These are phyloP conservation scores for Rhinoderma darwinii DNA, from an alignment of 2,113 vertebrate species.

Conservation along the genomic window DNA sequence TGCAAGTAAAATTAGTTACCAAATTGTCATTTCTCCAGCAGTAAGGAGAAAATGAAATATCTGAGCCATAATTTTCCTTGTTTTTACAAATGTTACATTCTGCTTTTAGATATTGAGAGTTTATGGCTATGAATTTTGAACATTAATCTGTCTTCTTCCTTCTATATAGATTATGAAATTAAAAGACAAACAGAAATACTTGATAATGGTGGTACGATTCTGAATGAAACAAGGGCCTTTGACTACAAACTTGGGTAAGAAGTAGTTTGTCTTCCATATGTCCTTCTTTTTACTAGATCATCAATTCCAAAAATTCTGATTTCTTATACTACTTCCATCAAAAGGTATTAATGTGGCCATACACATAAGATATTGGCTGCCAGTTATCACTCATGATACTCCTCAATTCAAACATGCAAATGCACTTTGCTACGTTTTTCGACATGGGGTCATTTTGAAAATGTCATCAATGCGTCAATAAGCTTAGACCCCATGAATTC, in stretches of 20 bases:
- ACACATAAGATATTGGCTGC: no score
- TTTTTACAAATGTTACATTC: not conserved
- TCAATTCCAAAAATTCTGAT: no score
- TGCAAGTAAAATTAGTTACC: not conserved
- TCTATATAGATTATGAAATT: constrained; percentile 92
- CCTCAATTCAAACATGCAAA: no score
- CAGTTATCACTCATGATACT: no score
- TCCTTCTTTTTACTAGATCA: no score
- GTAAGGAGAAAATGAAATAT: not conserved
- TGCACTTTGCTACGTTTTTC: no score
- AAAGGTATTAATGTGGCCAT: no score
- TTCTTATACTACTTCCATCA: no score
- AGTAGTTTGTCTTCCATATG: constrained; percentile 1
- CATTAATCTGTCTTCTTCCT: constrained; percentile 30
- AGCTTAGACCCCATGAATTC: no score
- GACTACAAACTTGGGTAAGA: constrained; percentile 93
- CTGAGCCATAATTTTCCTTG: not conserved
- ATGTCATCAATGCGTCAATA: no score
- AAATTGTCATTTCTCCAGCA: not conserved
- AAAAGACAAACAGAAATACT: constrained; percentile 88
- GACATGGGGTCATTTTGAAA: no score
- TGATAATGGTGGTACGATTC: constrained; percentile 81
- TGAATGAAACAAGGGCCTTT: constrained; percentile 93
- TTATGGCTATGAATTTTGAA: not conserved
- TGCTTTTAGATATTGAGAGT: no score